Evolutionary conservation across 2,113 vertebrate genomes (phyloP).

Genomic region (Oncorhynchus clarkii): DNA sequence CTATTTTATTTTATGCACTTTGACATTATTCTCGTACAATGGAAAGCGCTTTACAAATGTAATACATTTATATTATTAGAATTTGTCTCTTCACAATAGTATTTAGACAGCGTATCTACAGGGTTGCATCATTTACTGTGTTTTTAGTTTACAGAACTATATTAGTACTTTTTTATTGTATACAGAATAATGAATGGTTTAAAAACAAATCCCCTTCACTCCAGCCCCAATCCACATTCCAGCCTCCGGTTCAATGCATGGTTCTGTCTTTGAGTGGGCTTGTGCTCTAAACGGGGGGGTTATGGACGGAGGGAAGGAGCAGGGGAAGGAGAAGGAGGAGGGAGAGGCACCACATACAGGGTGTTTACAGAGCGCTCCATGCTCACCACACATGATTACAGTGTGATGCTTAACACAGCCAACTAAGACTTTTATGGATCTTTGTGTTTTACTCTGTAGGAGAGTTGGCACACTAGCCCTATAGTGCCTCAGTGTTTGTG

Average conservation of each 20-base stretch:
- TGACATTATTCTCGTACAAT: too few species aligned
- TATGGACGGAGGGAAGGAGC: not conserved
- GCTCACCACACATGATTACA: constrained; percentile 61
- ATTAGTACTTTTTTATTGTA: not conserved
- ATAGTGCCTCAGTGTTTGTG: constrained; percentile 23
- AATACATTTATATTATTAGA: not conserved
- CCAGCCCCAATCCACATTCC: not conserved
- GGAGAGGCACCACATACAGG: constrained; percentile 47
- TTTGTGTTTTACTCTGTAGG: constrained; percentile 29
- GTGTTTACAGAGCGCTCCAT: constrained; percentile 62
- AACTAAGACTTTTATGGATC: constrained; percentile 67
- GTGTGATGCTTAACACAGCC: constrained; percentile 60
- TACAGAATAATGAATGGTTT: not conserved
- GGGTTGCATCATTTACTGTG: not conserved
- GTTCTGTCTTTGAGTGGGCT: constrained; percentile 27
- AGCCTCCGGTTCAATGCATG: constrained; percentile 35
- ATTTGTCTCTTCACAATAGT: constrained; percentile 13
- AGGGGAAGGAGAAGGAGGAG: constrained; percentile 15
- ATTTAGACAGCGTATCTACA: not conserved
- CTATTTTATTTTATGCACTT: too few species aligned
- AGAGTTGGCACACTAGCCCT: constrained; percentile 27
- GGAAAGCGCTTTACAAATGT: too few species aligned
- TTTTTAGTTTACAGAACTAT: not conserved
- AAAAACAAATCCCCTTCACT: not conserved
- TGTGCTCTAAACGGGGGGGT: not conserved